These are phyloP conservation scores for Macrosoma leucophasiata DNA, from an alignment of 2,888 invertebrate species.

Conservation along the genomic window DNA sequence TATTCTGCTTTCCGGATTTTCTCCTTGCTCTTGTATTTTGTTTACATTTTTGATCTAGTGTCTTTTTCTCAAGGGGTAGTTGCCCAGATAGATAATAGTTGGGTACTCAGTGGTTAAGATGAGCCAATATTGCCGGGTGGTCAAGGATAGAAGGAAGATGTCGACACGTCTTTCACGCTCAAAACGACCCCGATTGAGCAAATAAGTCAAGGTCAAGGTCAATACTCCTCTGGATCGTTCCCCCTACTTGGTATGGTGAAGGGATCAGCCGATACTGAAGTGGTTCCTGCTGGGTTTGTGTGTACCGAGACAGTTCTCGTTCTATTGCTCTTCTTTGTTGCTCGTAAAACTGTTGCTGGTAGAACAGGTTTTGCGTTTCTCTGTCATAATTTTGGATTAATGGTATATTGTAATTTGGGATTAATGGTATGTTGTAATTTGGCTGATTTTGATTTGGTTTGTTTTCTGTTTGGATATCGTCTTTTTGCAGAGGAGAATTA, in stretches of 20 bases:
- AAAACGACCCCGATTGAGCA: constrained; percentile 34
- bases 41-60: no score
- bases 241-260: constrained; percentile 30
- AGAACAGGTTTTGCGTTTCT: constrained; percentile 31
- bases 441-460: constrained; percentile 23
- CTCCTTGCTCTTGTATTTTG: no score
- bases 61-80: no score
- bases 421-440: no score
- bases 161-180: constrained; percentile 31
- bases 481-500: no score
- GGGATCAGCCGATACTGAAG: constrained; percentile 33
- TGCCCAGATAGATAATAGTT: no score
- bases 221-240: constrained; percentile 28
- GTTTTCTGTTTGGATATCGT: no score
- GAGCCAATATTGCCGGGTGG: no score
- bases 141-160: constrained; percentile 26
- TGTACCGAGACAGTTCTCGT: constrained; percentile 33
- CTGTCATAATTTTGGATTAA: no score
- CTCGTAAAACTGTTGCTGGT: constrained; percentile 34
- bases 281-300: constrained; percentile 33
- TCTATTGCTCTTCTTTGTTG: constrained; percentile 31
- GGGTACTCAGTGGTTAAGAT: no score
- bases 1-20: no score
- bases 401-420: no score
- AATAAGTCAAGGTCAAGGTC: constrained; percentile 59